Base-by-base conservation (phyloP, 2,797 vertebrate genomes). In the Anolis apletophallus region DNA sequence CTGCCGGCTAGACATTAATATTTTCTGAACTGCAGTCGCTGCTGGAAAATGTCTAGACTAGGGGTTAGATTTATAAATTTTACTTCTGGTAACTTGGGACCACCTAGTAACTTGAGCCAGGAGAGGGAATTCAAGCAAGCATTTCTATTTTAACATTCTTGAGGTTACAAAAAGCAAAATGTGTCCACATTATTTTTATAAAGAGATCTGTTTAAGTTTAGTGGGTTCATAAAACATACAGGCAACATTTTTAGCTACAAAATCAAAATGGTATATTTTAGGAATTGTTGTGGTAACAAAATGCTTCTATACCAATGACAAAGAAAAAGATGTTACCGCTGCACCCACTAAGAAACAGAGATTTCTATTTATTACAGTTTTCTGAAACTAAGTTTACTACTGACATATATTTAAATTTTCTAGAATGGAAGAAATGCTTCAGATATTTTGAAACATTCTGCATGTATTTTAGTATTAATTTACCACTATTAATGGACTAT, bases 1-100 rank as follows among this genome's bases (percentile, higher is more conserved):
- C 96, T 97, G 95, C 95, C 91, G 90, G 95, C 97, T 97, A 97
- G 97, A 98, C 96, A 96, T 97, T 97, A 97, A 95, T 97, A 97
- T 97, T 96, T 97, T 97, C 96, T 97, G 96, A 97, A 97, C 97
- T 97, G 93, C 95, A 97, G 95, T 94, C 94, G 96, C 95, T 95
- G 96, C 97, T 98, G 97, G 97, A 98, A 98, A 98, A 98, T 96
- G 97, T 98, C 98, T 98, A 98, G 97, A 98, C 97, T 93, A 96
- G 95, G 95, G 96, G 96, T 97, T 96, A 96, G 97, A 98, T 98
- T 98, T 98, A 98, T 97, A 97, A 97, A 97, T 98, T 97, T 98
- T 97, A 97, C 97, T 97, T 97, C 96, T 97, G 97, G 97, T 97
- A 98, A 98, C 97, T 97, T 97, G 97, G 97, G 97, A 97, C 97